These are phyloP conservation scores for Sebastes steindachneri DNA, from an alignment of 2,797 vertebrate species.

Conservation along the genomic window DNA sequence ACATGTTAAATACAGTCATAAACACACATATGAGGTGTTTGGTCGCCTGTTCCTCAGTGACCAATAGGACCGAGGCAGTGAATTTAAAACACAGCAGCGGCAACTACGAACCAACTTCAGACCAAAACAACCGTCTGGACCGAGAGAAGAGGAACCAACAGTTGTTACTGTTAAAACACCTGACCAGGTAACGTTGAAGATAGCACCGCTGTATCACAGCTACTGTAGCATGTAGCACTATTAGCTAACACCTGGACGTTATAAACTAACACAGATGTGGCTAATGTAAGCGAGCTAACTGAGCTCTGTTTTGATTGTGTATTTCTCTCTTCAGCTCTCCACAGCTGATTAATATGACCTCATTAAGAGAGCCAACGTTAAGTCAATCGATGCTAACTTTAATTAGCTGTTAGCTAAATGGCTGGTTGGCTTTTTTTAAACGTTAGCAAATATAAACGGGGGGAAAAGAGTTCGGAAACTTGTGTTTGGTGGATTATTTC, in stretches of 20 bases:
- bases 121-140: not conserved
- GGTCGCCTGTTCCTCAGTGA: not conserved
- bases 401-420: not conserved
- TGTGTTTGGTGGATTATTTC: too few species aligned
- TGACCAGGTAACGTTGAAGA: slow-evolving; percentile 1
- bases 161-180: not conserved
- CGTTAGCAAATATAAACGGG: not conserved
- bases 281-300: not conserved
- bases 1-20: not conserved
- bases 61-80: slow-evolving; percentile 52
- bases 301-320: not conserved
- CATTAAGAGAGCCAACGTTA: not conserved
- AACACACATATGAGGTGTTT: not conserved
- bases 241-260: rapidly evolving
- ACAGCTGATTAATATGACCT: not conserved
- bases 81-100: slow-evolving; percentile 70
- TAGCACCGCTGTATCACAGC: not conserved
- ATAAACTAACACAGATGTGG: not conserved
- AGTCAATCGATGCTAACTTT: too few species aligned
- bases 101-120: rapidly evolving
- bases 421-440: not conserved
- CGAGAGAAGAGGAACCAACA: too few species aligned
- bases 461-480: too few species aligned
- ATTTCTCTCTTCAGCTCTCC: not conserved
- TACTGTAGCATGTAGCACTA: not conserved